Conservation (phyloP, 1,140 invertebrate species). For the Hydropsyche tenuis region DNA sequence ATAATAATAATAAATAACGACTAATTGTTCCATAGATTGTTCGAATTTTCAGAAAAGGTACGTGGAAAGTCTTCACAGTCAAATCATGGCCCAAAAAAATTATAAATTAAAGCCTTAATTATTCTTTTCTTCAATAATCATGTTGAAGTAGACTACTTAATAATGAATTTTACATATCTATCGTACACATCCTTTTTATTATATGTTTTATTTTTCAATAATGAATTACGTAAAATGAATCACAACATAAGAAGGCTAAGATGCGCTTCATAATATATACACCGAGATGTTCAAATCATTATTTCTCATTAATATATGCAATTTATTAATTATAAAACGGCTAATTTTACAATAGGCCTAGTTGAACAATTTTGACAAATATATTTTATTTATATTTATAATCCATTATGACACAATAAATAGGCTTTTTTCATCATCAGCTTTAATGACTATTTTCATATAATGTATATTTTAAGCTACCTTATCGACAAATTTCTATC, state of each 20-base stretch:
- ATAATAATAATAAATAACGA: conserved; percentile 21
- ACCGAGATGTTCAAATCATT: conserved; percentile 45
- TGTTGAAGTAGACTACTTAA: conserved; percentile 1
- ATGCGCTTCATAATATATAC: conserved; percentile 49
- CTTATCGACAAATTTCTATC: conserved; percentile 33
- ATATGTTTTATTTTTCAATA: neutral
- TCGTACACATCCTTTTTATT: conserved; percentile 18
- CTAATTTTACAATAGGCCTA: conserved; percentile 25
- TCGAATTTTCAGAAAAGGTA: conserved; percentile 23
- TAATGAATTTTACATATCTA: conserved; percentile 23
- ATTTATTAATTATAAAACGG: neutral
- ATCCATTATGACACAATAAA: conserved; percentile 32
- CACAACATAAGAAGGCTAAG: conserved; percentile 50
- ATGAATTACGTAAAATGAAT: conserved; percentile 48
- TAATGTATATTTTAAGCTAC: conserved; percentile 31
- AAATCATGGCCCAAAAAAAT: conserved; percentile 31
- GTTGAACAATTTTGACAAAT: conserved; percentile 26
- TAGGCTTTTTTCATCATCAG: conserved; percentile 32
- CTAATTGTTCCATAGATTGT: conserved; percentile 46
- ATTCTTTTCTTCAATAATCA: neutral
- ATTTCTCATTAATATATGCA: neutral
- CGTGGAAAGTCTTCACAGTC: conserved; percentile 35
- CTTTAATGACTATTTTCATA: conserved; percentile 21
- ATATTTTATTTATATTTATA: conserved; percentile 11
- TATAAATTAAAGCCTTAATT: conserved; percentile 19